Evolutionary conservation across 2,797 vertebrate species (phyloP).

Genomic region (Holocentrus rufus): DNA sequence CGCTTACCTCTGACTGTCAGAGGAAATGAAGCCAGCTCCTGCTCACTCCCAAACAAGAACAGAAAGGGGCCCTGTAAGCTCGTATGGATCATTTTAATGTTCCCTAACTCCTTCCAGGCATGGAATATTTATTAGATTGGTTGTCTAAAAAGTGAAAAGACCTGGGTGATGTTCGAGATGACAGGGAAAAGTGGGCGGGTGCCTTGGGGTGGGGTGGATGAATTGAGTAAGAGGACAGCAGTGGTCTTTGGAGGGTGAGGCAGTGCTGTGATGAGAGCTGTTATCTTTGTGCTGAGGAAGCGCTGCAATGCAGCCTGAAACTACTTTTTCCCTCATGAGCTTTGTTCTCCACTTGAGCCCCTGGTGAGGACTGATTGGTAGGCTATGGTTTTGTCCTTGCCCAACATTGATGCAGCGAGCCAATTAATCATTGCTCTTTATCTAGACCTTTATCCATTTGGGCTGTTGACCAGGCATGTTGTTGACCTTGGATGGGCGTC

Average conservation of each 20-base stretch:
- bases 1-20: conserved; percentile 60
- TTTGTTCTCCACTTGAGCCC: conserved; percentile 23
- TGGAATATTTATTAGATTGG: conserved; percentile 54
- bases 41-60: conserved; percentile 56
- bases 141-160: conserved; percentile 49
- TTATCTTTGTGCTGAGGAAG: not conserved
- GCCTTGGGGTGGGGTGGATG: conserved; percentile 22
- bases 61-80: conserved; percentile 54
- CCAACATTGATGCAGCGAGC: conserved; percentile 57
- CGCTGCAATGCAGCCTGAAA: not conserved
- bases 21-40: conserved; percentile 64
- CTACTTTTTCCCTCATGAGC: conserved; percentile 3
- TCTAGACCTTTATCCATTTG: conserved; percentile 71
- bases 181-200: conserved; percentile 31
- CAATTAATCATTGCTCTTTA: conserved; percentile 77
- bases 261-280: not conserved
- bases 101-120: conserved; percentile 63
- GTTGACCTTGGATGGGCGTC: conserved; percentile 64
- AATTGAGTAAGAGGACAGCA: conserved; percentile 24
- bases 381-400: conserved; percentile 66
- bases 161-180: conserved; percentile 45
- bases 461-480: conserved; percentile 42
- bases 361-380: conserved; percentile 52
- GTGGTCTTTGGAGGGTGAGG: conserved; percentile 33
- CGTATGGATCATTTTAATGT: conserved; percentile 69